These are phyloP conservation scores for Apogon hyalosoma DNA, from an alignment of 2,797 vertebrate species.

Conservation along the genomic window DNA sequence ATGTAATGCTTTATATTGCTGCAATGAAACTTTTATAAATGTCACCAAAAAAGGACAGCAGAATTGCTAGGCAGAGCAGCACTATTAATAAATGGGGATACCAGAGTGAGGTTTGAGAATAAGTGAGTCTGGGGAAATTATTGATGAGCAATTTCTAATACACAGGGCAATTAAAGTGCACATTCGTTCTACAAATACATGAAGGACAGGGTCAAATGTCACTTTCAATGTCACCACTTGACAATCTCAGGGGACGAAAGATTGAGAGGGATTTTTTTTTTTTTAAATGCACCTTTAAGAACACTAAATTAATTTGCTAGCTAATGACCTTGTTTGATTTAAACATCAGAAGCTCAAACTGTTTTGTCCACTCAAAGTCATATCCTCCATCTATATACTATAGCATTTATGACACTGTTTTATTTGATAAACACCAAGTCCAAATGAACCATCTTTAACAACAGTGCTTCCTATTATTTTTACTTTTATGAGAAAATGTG, in stretches of 20 bases:
- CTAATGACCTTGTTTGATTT: too few species aligned
- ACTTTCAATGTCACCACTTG: constrained; percentile 3
- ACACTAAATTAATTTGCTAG: too few species aligned
- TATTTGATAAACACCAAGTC: neutral
- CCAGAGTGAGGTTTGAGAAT: neutral
- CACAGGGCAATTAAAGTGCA: neutral
- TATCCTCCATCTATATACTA: too few species aligned
- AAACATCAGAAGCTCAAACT: too few species aligned
- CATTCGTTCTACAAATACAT: neutral
- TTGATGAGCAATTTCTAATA: constrained; percentile 28
- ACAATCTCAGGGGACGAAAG: neutral
- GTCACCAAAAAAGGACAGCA: constrained; percentile 58
- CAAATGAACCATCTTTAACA: constrained; percentile 38
- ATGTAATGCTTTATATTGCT: constrained; percentile 72
- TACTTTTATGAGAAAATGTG: constrained; percentile 34
- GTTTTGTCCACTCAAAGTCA: too few species aligned
- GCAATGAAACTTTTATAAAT: constrained; percentile 81
- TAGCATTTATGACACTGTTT: too few species aligned
- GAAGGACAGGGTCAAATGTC: constrained; percentile 10
- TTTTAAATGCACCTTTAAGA: too few species aligned
- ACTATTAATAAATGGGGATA: constrained; percentile 54
- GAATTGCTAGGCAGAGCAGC: constrained; percentile 20
- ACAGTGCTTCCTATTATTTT: constrained; percentile 8
- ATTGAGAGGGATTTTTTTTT: too few species aligned
- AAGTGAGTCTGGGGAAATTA: constrained; percentile 24